Evolutionary conservation across 2,797 vertebrate species (phyloP), one percentile per base, ranked within the genome.

Genomic region (Adrianichthys oophorus): DNA sequence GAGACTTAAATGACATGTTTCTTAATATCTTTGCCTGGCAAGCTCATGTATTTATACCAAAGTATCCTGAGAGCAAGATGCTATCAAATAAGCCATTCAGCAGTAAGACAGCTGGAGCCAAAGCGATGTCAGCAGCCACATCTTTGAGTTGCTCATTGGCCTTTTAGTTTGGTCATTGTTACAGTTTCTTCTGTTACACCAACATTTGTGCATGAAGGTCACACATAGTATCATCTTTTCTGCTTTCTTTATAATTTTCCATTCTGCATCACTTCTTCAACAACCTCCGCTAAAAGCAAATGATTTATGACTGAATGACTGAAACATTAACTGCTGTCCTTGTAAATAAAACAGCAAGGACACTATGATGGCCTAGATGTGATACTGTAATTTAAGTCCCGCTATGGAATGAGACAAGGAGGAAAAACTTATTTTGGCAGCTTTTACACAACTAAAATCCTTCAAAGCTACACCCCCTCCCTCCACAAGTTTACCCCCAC

Each of bases 391-490:
- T 83, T 63, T 63, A 70, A 79, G 52, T 84, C 72, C 74, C 46
- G 42, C 76, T 69, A 57, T 52, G 50, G 56, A 65, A 80, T 68
- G 60, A 80, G 64, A 73, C 42, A 0, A 53, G 70, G 76, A 74
- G 60, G 58, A 66, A 59, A 80, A 82, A 73, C 68, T 89, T 83
- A 78, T 85, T 86, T 76, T 71, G 72, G 71, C 62, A 72, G 65
- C 52, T 76, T 84, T 75, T 72, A 65, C 59, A 50, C 63, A 77
- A 78, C 70, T 70, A 70, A 76, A 64, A 75, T 82, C 80, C 67
- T 71, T 79, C 73, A 82, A 82, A 88, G 85, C 80, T 87, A 77
- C 78, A 76, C 84, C 74, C 80, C 72, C 65, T 54, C 42, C 42
- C 17, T 17, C 42, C 16, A 18, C 5, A 71, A 70, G 68, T 82